Conservation (phyloP, 2,113 vertebrate species). For the Ondatra zibethicus region DNA sequence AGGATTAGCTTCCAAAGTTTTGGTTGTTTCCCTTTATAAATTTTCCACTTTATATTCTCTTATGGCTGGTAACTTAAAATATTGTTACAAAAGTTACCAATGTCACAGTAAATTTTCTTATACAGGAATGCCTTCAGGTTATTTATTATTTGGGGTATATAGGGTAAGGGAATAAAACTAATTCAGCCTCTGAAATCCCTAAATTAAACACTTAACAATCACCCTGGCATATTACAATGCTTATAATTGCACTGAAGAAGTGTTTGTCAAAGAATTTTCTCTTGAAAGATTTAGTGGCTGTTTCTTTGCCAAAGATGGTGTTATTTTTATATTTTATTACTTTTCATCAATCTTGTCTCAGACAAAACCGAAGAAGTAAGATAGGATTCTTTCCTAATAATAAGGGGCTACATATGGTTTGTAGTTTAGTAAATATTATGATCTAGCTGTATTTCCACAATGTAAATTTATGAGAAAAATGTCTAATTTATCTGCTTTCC, state of each 20-base stretch:
- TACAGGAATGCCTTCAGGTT: constrained; percentile 6
- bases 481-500: constrained; percentile 3
- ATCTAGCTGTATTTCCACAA: not conserved
- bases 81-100: constrained; percentile 32
- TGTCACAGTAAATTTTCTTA: constrained; percentile 45
- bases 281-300: constrained; percentile 30
- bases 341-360: constrained; percentile 55
- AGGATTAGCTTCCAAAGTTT: constrained; percentile 53
- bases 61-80: constrained; percentile 26
- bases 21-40: not conserved
- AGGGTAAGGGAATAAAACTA: not conserved
- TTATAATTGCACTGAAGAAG: constrained; percentile 7
- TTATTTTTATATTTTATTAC: constrained; percentile 50
- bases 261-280: constrained; percentile 18
- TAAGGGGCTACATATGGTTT: not conserved
- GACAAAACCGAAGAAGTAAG: not conserved
- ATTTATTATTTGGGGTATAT: constrained; percentile 13
- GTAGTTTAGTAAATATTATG: constrained; percentile 38
- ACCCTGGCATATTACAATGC: not conserved
- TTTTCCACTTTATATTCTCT: not conserved
- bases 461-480: constrained; percentile 37
- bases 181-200: constrained; percentile 31
- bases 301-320: not conserved
- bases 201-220: constrained; percentile 40
- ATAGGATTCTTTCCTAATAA: constrained; percentile 31